Base-by-base conservation (phyloP, 1,140 invertebrate genomes). In the Aphelenchoides besseyi region DNA sequence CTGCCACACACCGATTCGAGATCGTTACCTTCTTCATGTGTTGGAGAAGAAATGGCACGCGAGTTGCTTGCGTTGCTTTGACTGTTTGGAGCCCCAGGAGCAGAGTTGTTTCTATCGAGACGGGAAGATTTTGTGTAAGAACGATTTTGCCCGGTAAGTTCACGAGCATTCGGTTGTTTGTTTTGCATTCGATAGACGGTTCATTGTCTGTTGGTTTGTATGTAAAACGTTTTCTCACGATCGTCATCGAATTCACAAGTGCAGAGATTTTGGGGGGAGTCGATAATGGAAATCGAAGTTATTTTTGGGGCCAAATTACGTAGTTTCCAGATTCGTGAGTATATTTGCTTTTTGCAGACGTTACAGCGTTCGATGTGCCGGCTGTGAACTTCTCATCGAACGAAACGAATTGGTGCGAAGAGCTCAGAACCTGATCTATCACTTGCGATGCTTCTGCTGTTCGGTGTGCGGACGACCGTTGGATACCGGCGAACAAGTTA, bases 361-460 rank as follows among this genome's bases (percentile, higher is more conserved):
- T 80, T 97, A 94, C 87, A 94, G 94, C 68, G 96, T 93, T 75
- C 97, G 97, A 87, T 98, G 95, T 88, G 91, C 91, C 74, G 94
- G 94, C 59, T 98, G 95, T 86, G 89, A 90, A 30, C 91, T 95
- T 86, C 94, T 94, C 64, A 97, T 97, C 78, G 93, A 92, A 59
- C 94, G 94, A 29, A 92, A 91, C 81, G 95, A 98, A 87, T 89
- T 97, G 83, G 94, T 98, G 78, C 88, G 95, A 71, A 92, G 95
- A 86, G 94, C 94, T 16, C 88, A 92, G 73, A 92, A 95, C 87
- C 94, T 95, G 88, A 93, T 97, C 83, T 98, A 95, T 88, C 95
- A 98, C 86, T 89, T 97, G 78, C 95, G 95, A 86, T 97, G 95
- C 87, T 98, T 98, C 89, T 95, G 92, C 74, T 98, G 95, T 87